These are phyloP conservation scores for Bombus consobrinus DNA, from an alignment of 1,140 invertebrate species.

Conservation along the genomic window DNA sequence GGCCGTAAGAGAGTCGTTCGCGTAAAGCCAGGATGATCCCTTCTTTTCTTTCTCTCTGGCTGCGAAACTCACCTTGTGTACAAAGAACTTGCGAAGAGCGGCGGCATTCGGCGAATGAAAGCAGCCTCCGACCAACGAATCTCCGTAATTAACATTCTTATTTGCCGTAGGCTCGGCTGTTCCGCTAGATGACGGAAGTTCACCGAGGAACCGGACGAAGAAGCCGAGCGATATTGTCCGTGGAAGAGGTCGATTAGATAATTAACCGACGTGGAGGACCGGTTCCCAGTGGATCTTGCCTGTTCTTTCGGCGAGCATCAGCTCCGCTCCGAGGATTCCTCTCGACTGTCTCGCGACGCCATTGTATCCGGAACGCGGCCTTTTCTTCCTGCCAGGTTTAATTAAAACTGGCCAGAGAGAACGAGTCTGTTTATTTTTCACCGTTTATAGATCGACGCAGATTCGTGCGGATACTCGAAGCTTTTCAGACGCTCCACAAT, in stretches of 20 bases:
- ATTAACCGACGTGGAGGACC: constrained; percentile 35
- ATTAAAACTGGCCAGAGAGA: constrained; percentile 29
- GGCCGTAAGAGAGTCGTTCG: too few relatives aligned
- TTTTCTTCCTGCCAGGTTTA: constrained; percentile 13
- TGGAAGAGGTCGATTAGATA: constrained; percentile 51
- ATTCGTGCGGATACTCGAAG: background rate
- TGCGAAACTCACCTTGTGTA: constrained; percentile 22
- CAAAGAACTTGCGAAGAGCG: constrained; percentile 34
- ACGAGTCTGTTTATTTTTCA: constrained; percentile 31
- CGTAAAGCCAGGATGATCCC: background rate
- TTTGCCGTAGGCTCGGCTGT: constrained; percentile 8
- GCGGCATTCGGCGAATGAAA: constrained; percentile 32
- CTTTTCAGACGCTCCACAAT: too few relatives aligned
- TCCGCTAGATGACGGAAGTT: constrained; percentile 29
- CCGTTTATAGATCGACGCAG: constrained; percentile 26
- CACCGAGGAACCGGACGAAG: constrained; percentile 9
- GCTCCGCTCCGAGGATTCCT: background rate
- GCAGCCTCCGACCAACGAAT: background rate
- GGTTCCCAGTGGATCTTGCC: background rate
- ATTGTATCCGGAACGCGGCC: background rate
- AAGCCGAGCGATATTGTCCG: constrained; percentile 32
- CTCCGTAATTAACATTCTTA: constrained; percentile 51
- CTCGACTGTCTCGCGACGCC: background rate
- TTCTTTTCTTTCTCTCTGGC: background rate
- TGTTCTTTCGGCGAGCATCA: background rate